Conservation (phyloP, 2,888 invertebrate genomes). For the Deroplatys truncata region DNA sequence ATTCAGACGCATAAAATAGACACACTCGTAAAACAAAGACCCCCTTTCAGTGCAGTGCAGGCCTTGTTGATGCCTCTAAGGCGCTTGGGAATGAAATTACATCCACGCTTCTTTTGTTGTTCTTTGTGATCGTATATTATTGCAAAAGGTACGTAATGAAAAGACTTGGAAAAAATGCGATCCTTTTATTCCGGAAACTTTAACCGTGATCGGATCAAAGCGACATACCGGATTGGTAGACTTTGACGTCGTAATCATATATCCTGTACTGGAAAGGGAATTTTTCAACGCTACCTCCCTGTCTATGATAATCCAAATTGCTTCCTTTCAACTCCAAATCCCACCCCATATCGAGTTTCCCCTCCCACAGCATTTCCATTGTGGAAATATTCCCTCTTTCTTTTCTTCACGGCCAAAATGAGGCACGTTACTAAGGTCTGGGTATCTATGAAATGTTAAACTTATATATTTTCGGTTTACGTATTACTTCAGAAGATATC, state of each 20-base stretch:
- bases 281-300: neutral
- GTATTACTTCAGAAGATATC: no score
- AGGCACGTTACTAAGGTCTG: neutral
- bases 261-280: neutral
- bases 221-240: neutral
- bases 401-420: neutral
- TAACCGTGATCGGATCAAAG: neutral
- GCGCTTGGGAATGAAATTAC: neutral
- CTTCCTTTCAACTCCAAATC: neutral
- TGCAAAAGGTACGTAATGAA: neutral
- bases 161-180: neutral
- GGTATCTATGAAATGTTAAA: no score
- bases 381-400: neutral
- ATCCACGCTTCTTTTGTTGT: neutral
- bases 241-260: neutral
- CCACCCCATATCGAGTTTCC: neutral
- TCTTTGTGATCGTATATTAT: neutral
- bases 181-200: neutral
- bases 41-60: no score
- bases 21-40: neutral
- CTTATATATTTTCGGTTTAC: no score
- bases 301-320: neutral
- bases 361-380: neutral
- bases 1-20: neutral
- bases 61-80: neutral